phyloP scores from a whole-genome alignment of 2,888 invertebrate genomes.

The Nebria salina region DNA sequence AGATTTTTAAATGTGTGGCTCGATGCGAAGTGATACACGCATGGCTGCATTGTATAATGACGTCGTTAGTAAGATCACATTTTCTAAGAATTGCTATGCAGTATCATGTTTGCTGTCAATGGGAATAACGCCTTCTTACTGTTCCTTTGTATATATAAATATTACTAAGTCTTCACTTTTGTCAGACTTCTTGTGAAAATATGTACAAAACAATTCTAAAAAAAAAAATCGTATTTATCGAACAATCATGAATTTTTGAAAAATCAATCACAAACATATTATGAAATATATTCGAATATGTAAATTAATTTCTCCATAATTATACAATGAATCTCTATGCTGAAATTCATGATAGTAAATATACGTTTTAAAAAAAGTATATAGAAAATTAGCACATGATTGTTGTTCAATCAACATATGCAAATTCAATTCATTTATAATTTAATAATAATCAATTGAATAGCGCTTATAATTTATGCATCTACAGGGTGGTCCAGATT shows the following conservation, averaged over 20 bases:
- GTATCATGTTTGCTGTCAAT: constrained; percentile 19
- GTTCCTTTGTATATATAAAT: constrained; percentile 38
- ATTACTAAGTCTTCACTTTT: not conserved
- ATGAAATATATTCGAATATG: too few species aligned
- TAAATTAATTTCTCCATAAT: too few species aligned
- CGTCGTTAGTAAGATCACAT: constrained; percentile 30
- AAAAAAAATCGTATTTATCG: too few species aligned
- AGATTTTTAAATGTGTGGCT: too few species aligned
- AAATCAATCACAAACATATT: too few species aligned
- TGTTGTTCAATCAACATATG: constrained; percentile 33
- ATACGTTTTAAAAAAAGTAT: not conserved
- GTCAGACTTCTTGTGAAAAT: too few species aligned
- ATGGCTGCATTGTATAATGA: constrained; percentile 17
- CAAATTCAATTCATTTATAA: constrained; percentile 38
- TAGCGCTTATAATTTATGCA: constrained; percentile 34
- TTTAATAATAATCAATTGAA: constrained; percentile 31
- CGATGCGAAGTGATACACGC: not conserved
- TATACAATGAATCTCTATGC: too few species aligned
- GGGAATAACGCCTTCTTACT: constrained; percentile 35
- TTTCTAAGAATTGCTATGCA: constrained; percentile 9
- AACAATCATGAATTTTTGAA: too few species aligned
- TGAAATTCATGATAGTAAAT: not conserved
- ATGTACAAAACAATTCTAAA: too few species aligned
- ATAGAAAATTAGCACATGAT: not conserved
- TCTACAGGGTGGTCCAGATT: constrained; percentile 40